These are phyloP conservation scores for Trichopoda pennipes DNA, from an alignment of 2,888 invertebrate species.

Conservation along the genomic window DNA sequence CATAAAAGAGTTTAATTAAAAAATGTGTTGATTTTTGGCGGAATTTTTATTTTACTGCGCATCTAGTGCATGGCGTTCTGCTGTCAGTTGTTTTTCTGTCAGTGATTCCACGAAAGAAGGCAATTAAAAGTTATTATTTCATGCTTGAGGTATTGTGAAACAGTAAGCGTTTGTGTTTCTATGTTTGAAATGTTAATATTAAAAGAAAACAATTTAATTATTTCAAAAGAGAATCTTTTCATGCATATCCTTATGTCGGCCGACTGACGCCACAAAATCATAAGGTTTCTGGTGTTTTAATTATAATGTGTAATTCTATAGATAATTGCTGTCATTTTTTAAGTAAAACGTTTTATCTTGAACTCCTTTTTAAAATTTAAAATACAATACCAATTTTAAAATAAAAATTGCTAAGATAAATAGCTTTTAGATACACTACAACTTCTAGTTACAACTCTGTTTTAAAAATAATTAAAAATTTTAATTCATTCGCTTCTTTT, in stretches of 20 bases:
- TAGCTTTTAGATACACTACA: background rate
- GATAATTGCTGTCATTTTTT: background rate
- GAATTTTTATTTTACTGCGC: slow-evolving; percentile 28
- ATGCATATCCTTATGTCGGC: slow-evolving; percentile 14
- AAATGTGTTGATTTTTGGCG: slow-evolving; percentile 57
- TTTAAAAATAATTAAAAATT: background rate
- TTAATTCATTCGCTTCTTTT: background rate
- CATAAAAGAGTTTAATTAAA: slow-evolving; percentile 63
- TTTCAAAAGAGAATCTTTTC: slow-evolving; percentile 24
- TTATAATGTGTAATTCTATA: slow-evolving; percentile 24
- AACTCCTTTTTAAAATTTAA: background rate
- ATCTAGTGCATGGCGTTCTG: background rate
- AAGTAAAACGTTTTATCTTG: background rate
- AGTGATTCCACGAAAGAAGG: slow-evolving; percentile 52
- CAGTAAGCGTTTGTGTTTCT: slow-evolving; percentile 40
- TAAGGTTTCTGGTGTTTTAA: slow-evolving; percentile 30
- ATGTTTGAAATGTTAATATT: slow-evolving; percentile 48
- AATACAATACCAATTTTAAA: too few relatives aligned
- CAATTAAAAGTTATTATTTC: slow-evolving; percentile 68
- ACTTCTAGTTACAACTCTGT: background rate
- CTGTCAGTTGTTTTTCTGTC: slow-evolving; percentile 1
- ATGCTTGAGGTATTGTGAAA: slow-evolving; percentile 63
- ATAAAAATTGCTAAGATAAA: background rate
- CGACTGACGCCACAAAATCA: background rate
- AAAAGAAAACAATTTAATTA: slow-evolving; percentile 48